Conservation (phyloP, 2,797 vertebrate genomes). For the Rousettus madagascariensis region DNA sequence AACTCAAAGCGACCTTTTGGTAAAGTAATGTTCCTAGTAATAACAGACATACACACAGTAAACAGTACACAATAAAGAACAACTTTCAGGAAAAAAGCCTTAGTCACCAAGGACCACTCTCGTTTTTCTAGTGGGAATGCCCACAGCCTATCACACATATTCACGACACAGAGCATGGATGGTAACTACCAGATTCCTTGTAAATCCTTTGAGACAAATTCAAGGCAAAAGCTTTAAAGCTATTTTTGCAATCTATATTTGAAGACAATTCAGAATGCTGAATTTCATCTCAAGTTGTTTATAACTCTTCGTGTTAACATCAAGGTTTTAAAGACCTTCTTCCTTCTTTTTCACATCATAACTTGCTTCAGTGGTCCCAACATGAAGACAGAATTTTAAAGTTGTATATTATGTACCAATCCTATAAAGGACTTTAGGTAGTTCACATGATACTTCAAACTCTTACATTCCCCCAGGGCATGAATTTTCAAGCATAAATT, state of each 20-base stretch:
- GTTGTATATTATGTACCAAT: background rate
- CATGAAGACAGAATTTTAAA: background rate
- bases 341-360: background rate
- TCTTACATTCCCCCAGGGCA: background rate
- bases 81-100: background rate
- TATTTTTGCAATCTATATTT: background rate
- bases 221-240: background rate
- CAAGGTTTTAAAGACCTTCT: background rate
- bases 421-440: background rate
- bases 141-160: rapidly evolving
- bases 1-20: background rate
- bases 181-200: background rate
- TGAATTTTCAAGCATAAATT: background rate
- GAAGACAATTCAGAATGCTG: background rate
- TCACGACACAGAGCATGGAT: rapidly evolving
- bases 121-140: background rate
- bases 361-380: background rate
- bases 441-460: background rate
- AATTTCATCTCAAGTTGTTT: background rate
- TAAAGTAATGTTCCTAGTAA: background rate
- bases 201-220: background rate
- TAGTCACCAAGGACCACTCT: too few relatives aligned
- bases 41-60: background rate
- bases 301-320: background rate
- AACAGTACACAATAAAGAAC: background rate